Evolutionary conservation across 2,113 vertebrate genomes (phyloP).

Genomic region (Anguilla rostrata): DNA sequence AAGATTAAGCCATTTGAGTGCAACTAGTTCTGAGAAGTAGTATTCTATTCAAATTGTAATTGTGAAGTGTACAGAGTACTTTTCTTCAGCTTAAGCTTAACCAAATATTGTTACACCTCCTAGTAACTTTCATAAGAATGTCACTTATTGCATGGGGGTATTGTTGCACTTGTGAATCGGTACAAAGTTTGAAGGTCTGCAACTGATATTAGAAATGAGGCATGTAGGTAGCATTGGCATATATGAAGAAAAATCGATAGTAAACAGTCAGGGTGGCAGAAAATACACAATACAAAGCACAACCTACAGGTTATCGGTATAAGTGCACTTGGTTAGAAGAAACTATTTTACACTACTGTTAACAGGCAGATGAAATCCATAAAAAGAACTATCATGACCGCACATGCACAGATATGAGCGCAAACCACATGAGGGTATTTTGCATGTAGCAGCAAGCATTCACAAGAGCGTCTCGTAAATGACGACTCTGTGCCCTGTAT

Average conservation of each 20-base stretch:
- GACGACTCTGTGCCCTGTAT: slow-evolving; percentile 5
- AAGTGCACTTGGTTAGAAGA: neutral
- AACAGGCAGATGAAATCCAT: neutral
- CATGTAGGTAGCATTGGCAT: neutral
- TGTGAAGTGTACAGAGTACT: neutral
- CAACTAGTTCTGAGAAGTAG: neutral
- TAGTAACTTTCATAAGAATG: neutral
- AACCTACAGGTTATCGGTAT: neutral
- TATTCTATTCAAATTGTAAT: neutral
- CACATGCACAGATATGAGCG: neutral
- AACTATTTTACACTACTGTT: neutral
- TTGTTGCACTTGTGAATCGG: neutral
- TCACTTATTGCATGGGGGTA: neutral
- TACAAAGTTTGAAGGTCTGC: neutral
- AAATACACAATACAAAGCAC: no score
- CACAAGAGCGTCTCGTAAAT: neutral
- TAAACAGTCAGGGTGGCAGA: no score
- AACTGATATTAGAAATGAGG: neutral
- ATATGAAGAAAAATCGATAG: neutral
- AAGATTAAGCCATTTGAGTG: neutral
- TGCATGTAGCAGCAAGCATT: neutral
- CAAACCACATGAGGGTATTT: neutral
- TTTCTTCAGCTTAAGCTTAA: neutral
- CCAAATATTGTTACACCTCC: no score
- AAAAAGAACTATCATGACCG: neutral